Conservation (phyloP, 92 coral and sea anemone genomes). For the Hydrozoanthus gracilis region DNA sequence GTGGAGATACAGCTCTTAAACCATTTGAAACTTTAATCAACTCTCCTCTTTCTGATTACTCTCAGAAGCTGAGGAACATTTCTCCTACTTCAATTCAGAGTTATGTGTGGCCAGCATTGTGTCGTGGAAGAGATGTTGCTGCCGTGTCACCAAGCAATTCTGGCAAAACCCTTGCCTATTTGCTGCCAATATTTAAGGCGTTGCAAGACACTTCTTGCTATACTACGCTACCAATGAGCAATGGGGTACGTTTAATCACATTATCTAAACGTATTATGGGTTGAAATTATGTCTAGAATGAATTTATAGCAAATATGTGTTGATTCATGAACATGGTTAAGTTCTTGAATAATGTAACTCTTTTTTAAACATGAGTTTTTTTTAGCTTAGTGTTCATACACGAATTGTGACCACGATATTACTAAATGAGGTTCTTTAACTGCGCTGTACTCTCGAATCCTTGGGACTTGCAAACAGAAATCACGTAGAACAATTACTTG, state of each 20-base stretch:
- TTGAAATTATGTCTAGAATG: too few species aligned
- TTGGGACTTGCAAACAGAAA: too few species aligned
- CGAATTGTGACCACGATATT: too few species aligned
- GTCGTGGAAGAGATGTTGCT: conserved; percentile 93
- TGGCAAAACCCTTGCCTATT: conserved; percentile 69
- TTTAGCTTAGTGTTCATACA: too few species aligned
- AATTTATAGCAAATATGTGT: too few species aligned
- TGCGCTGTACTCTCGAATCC: too few species aligned
- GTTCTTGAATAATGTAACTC: too few species aligned
- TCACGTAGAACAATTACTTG: too few species aligned
- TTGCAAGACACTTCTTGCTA: conserved; percentile 67
- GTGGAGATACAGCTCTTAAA: conserved; percentile 66
- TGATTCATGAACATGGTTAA: too few species aligned
- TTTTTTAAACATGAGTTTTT: too few species aligned
- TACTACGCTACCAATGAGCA: conserved; percentile 77
- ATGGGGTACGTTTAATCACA: conserved; percentile 77
- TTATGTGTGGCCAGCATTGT: conserved; percentile 90
- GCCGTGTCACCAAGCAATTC: conserved; percentile 69
- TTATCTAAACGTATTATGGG: too few species aligned
- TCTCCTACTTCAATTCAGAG: conserved; percentile 76
- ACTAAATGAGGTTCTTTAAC: too few species aligned
- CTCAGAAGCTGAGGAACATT: conserved; percentile 59
- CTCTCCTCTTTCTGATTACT: conserved; percentile 67
- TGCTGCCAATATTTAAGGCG: conserved; percentile 83
- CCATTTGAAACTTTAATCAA: conserved; percentile 62